Evolutionary conservation across 1,140 invertebrate species (phyloP), one percentile per base, ranked within the genome.

Genomic region (Hycleus cichorii): DNA sequence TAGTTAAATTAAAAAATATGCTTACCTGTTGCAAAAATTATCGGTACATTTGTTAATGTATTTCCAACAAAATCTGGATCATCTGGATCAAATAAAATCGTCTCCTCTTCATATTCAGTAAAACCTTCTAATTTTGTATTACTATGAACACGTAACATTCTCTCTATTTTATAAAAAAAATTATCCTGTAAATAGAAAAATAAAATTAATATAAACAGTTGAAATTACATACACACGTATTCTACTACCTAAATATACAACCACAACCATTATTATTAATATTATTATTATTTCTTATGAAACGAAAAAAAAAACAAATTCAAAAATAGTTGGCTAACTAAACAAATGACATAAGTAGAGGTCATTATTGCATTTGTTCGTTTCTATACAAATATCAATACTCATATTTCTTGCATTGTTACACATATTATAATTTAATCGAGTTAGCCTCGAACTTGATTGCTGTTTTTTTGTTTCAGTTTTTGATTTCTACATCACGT

Each of bases 61-160:
- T 43, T 39, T 3, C 47, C 57, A n/a, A 59, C 64, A 49, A 72
- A 72, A 53, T 72, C 70, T 9, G 70, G 69, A 62, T 72, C 70
- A 47, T 71, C 69, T 4, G 60, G 57, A 50, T 72, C 70, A 52
- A 72, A 72, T 8, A 66, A 58, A 38, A 72, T 72, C 7, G 32
- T 32, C 43, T 65, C 68, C 51, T 72, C 69, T 54, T 72, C 70
- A 48, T 65, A 72, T 40, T 72, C 70, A 11, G 69, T 72, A 49
- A 66, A 71, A 10, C 66, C 64, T 40, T 61, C 58, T 8, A 69
- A 50, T 24, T 67, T 63, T 3, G 60, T 64, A 43, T 65, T 69
- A 49, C 66, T 72, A 58, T 69, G 59, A 7, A 72, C 68, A 43
- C 68, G 60, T 53, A 72, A 51, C 70, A 72, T 72, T 64, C 66